Evolutionary conservation across 2,888 invertebrate species (phyloP).

Genomic region (Trichogramma dendrolimi): DNA sequence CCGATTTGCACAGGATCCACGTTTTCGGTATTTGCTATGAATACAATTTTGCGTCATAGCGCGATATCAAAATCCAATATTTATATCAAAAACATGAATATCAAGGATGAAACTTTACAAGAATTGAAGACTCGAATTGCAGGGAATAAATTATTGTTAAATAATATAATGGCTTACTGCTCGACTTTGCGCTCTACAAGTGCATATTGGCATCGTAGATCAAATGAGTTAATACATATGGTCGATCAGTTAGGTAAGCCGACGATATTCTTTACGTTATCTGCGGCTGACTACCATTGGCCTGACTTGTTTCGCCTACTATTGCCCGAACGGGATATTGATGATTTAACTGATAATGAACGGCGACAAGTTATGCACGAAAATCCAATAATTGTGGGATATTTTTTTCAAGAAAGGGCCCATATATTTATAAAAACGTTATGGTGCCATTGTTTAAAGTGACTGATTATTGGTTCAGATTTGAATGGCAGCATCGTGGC

Average conservation of each 20-base stretch:
- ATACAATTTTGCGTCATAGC: neutral
- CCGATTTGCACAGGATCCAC: neutral
- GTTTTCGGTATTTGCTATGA: neutral
- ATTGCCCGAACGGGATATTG: neutral
- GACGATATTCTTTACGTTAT: neutral
- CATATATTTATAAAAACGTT: slow-evolving; percentile 4
- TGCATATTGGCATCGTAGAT: neutral
- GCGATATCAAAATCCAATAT: neutral
- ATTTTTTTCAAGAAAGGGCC: slow-evolving; percentile 9
- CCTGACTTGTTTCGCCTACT: neutral
- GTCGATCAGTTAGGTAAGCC: neutral
- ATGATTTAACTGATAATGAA: neutral
- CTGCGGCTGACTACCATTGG: neutral
- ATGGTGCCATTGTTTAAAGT: neutral
- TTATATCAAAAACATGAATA: neutral
- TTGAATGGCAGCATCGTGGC: slow-evolving; percentile 3
- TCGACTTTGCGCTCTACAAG: neutral
- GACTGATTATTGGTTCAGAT: slow-evolving; percentile 3
- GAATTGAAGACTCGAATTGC: neutral
- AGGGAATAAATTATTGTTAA: neutral
- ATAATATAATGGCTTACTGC: neutral
- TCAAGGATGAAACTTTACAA: neutral
- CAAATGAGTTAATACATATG: neutral
- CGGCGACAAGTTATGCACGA: slow-evolving; percentile 3
- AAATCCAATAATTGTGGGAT: slow-evolving; percentile 7